Base-by-base conservation (phyloP, 30 jellyfish, hydroid and myxozoan genomes). In the Chrysaora quinquecirrha region DNA sequence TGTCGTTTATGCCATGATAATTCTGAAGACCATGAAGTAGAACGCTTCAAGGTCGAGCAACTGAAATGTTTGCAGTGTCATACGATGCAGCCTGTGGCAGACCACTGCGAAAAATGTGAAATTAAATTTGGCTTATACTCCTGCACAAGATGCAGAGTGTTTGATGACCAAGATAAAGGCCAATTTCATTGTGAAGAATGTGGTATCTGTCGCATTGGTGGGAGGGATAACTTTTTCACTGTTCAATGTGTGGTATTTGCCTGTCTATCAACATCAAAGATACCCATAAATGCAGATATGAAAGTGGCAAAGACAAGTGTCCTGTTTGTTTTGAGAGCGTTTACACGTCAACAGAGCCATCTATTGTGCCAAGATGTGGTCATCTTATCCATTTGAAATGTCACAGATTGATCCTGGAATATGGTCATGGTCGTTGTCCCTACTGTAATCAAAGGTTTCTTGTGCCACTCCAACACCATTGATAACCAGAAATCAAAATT, bases 131-230 rank as follows among this genome's bases (percentile, higher is more conserved):
- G 98, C 18, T 66, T 38, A 78, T 93, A 93, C 72, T 58, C 96
- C 11, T 93, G 98, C 52, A 46, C 62, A 29, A 77, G 64, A 34
- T 93, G 98, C 64, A 52, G 97, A 50, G 16, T 93, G 66, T 93
- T 93, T 54, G 98, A 93, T 62, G 98, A 93, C 33, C 48, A 65
- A 2, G 97, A 87, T 68, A 71, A 85, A 43, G 87, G 89, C 31
- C 98, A 93, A 75, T 93, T 63, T 56, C 98, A 93, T 62, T 93
- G 98, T 62, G 95, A 93, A 19, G 87, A 54, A 20, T 93, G 98
- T 87, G 97, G 97, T 23, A 18, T 86, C 21, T 93, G 98, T 71
- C 91, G 98, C 24, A 84, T 56, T 22, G 98, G 97, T 56, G 97
- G 97, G 4, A 31, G 43, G 89, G 96, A 90, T 2, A 90, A 90